These are phyloP conservation scores for Argyrosomus regius DNA, from an alignment of 2,797 vertebrate species.

Conservation along the genomic window DNA sequence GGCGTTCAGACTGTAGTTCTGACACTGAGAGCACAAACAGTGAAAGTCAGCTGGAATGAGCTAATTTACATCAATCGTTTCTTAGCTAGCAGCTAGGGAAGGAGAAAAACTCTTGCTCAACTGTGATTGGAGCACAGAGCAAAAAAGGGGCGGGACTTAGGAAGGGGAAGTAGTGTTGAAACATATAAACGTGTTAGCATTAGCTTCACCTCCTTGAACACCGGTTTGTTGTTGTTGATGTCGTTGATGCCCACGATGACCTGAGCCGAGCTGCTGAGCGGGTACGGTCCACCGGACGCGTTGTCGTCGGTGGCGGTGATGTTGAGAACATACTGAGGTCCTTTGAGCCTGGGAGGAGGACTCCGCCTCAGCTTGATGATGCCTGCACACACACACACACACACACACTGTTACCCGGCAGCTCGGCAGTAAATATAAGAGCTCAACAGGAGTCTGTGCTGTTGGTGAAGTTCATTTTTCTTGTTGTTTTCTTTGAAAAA, in stretches of 20 bases:
- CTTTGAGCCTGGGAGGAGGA: conserved; percentile 85
- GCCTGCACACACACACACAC: conserved; percentile 74
- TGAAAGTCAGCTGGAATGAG: too few relatives aligned
- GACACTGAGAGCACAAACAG: conserved; percentile 81
- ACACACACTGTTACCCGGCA: too few relatives aligned
- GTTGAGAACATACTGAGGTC: conserved; percentile 88
- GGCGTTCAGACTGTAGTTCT: conserved; percentile 89
- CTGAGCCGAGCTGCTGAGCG: conserved; percentile 91
- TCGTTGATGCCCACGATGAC: conserved; percentile 92
- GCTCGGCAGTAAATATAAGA: too few relatives aligned
- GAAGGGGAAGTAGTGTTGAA: too few relatives aligned
- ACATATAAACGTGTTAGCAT: too few relatives aligned
- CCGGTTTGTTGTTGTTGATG: conserved; percentile 93
- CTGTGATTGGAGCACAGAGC: too few relatives aligned
- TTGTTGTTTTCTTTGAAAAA: conserved; percentile 13
- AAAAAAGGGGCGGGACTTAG: too few relatives aligned
- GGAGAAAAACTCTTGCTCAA: too few relatives aligned
- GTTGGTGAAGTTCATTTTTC: background rate
- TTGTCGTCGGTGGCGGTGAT: conserved; percentile 93
- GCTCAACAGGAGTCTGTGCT: background rate
- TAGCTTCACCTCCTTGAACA: conserved; percentile 88
- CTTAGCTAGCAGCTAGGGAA: too few relatives aligned
- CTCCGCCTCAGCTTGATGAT: conserved; percentile 90
- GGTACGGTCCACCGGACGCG: conserved; percentile 85
- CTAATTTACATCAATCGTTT: too few relatives aligned